Base-by-base conservation (phyloP, 2,888 invertebrate species). In the Drosophila testacea region DNA sequence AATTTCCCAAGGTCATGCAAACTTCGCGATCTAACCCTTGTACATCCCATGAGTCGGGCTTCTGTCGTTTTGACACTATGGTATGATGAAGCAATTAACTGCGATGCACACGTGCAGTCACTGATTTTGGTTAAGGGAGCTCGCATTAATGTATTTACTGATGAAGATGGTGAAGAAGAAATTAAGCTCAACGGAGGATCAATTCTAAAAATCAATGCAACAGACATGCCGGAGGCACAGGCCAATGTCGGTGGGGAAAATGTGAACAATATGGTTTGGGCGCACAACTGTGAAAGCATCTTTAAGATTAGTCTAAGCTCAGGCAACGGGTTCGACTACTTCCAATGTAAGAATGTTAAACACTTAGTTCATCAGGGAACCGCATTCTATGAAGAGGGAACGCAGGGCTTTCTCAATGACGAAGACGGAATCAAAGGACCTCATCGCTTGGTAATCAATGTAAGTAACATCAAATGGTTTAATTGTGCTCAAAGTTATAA, bases 321-420 rank as follows among this genome's bases (percentile, higher is more conserved):
- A 6, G 95, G 95, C 0, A 97, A 97, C 48, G 96, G 95, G 79
- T 95, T 97, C 0, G 98, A 97, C 87, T 97, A 96, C 90, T 98
- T 95, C 93, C 95, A 95, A 74, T 93, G 95, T 27, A 95, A 97
- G 82, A 98, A 95, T 0, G 96, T 96, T 0, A 94, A 98, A 34
- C 95, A 96, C 48, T 94, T 96, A 88, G 94, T 98, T 16, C 95
- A 95, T 88, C 94, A 95, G 6, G 97, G 98, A 69, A 98, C 97
- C 92, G 95, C 96, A 4, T 93, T 98, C 59, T 99, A 99, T 93
- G 96, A 96, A 95, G 52, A 95, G 96, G 1, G 95, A 95, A 56
- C 99, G 99, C 93, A 98, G 98, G 22, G 3, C 2, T n/a, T 38
- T 91, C 99, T 99, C 93, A 99, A 99, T 92, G 94, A 99, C 0